These are phyloP conservation scores for Congeria kusceri DNA, from an alignment of 2,888 invertebrate genomes.

Conservation along the genomic window DNA sequence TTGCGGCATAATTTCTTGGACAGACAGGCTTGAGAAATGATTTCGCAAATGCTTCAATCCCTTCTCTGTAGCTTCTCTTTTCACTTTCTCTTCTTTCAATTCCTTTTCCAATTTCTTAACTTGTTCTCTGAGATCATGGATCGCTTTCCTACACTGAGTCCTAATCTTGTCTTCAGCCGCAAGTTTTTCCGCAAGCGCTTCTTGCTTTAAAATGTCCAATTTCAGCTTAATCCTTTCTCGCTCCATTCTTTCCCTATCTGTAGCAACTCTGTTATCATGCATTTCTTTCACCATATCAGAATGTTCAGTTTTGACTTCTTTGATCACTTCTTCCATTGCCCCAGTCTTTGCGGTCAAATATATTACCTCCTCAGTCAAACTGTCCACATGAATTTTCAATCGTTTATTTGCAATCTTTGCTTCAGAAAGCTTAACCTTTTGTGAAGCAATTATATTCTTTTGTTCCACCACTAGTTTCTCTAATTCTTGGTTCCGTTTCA, in stretches of 20 bases:
- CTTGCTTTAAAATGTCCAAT: conserved; percentile 67
- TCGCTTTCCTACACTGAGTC: conserved; percentile 72
- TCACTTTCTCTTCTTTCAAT: conserved; percentile 69
- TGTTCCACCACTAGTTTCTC: conserved; percentile 65
- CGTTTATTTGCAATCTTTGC: conserved; percentile 77
- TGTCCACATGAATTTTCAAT: conserved; percentile 77
- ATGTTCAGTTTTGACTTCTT: conserved; percentile 74
- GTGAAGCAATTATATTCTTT: conserved; percentile 59
- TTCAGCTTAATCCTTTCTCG: conserved; percentile 72
- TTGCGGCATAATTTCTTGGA: conserved; percentile 70
- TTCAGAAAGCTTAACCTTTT: conserved; percentile 65
- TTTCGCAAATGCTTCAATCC: conserved; percentile 78
- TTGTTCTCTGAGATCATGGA: conserved; percentile 73
- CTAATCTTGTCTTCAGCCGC: conserved; percentile 73
- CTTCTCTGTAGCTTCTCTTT: conserved; percentile 73
- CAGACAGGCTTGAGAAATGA: conserved; percentile 79
- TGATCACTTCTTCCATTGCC: conserved; percentile 77
- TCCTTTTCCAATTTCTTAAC: conserved; percentile 70
- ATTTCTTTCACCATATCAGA: conserved; percentile 72
- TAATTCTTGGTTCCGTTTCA: conserved; percentile 66
- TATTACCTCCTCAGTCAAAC: conserved; percentile 73
- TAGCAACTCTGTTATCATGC: conserved; percentile 69
- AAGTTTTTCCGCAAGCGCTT: conserved; percentile 70
- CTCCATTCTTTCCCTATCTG: conserved; percentile 75
- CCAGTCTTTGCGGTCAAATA: conserved; percentile 71